Evolutionary conservation across 2,888 invertebrate genomes (phyloP).

Genomic region (Drepanosiphum platanoidis): DNA sequence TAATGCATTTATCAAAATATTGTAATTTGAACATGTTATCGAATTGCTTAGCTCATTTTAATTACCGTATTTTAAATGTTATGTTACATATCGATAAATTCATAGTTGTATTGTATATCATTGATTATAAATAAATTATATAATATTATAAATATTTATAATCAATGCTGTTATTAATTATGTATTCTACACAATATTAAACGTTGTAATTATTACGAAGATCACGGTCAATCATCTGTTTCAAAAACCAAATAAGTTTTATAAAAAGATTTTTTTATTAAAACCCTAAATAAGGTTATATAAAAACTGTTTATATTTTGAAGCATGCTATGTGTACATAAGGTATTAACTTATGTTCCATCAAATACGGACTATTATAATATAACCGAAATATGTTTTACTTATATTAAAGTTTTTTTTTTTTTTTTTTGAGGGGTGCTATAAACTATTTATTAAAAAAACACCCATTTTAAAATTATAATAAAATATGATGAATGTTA

Average conservation of each 20-base stretch:
- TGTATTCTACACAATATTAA: too few relatives aligned
- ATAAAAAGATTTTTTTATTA: neutral
- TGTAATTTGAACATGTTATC: too few relatives aligned
- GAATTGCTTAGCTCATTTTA: too few relatives aligned
- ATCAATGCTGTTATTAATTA: neutral
- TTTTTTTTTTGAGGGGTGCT: neutral
- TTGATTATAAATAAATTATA: too few relatives aligned
- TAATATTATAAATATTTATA: neutral
- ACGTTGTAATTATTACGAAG: too few relatives aligned
- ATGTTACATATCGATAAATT: too few relatives aligned
- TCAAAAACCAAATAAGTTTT: neutral
- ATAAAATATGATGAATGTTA: conserved; percentile 39
- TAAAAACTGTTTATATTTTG: conserved; percentile 34
- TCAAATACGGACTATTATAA: conserved; percentile 25
- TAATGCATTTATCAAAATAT: too few relatives aligned
- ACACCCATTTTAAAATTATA: conserved; percentile 50
- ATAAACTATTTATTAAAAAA: conserved; percentile 50
- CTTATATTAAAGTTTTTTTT: conserved; percentile 43
- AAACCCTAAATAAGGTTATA: neutral
- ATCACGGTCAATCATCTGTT: neutral
- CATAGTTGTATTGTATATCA: too few relatives aligned
- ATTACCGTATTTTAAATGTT: too few relatives aligned
- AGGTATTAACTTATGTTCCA: neutral
- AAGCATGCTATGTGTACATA: conserved; percentile 9
- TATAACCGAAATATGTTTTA: conserved; percentile 34